A percentile compares a stretch with the other conserved stretches of the same genome.
Conservation (phyloP, 2,797 vertebrate species). For the Brachyrhaphis roseni region DNA sequence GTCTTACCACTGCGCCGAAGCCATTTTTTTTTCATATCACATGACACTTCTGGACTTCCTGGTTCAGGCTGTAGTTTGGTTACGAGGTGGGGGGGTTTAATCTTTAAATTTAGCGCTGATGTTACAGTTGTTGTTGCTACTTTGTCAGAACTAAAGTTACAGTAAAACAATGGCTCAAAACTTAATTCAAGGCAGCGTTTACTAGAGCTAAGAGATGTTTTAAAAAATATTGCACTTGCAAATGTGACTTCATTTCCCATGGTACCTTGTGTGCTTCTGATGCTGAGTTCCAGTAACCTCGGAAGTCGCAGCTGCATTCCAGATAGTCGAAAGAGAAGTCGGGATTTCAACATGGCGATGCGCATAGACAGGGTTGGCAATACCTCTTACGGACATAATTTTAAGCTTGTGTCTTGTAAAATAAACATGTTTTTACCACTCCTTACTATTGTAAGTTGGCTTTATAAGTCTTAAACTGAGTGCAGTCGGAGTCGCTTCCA, state of each 20-base stretch:
- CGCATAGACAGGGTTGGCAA: too few relatives aligned
- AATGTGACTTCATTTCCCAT: conserved; percentile 61
- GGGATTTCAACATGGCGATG: too few relatives aligned
- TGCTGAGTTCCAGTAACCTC: background rate
- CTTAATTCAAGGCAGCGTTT: background rate
- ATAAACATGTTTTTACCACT: too few relatives aligned
- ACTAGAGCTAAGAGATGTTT: background rate
- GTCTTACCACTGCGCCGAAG: conserved; percentile 82
- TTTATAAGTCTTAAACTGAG: background rate
- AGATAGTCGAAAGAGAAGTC: background rate
- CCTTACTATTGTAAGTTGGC: too few relatives aligned
- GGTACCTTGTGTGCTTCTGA: background rate
- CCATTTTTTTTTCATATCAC: conserved; percentile 80
- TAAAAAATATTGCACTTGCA: background rate
- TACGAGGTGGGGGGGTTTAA: background rate
- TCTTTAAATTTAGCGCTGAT: rapidly evolving
- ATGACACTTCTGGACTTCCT: conserved; percentile 72
- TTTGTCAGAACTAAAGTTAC: rapidly evolving
- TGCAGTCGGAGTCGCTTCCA: background rate
- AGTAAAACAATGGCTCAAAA: too few relatives aligned
- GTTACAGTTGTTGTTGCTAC: background rate
- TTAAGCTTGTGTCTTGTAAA: too few relatives aligned
- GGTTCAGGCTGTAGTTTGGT: conserved; percentile 11
- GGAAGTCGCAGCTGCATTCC: background rate
- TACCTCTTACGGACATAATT: too few relatives aligned